These are phyloP conservation scores for Bombus affinis DNA, from an alignment of 1,140 invertebrate species.

Conservation along the genomic window DNA sequence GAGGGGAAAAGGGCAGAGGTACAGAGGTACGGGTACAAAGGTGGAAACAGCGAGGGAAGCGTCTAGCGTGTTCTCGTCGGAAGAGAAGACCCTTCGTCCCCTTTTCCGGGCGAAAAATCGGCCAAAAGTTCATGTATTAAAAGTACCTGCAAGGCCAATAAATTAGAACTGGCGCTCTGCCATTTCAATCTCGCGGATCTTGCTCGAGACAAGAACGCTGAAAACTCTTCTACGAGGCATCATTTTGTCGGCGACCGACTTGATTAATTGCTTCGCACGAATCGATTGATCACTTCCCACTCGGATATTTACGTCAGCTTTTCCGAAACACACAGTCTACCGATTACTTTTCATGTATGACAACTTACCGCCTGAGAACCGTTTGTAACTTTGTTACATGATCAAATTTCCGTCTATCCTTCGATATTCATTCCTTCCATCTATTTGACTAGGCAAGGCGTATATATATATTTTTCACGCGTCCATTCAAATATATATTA, in stretches of 20 bases:
- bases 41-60: background rate
- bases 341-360: too few relatives aligned
- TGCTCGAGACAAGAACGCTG: slow-evolving; percentile 73
- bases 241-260: slow-evolving; percentile 54
- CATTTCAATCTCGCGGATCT: slow-evolving; percentile 80
- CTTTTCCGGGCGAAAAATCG: slow-evolving; percentile 62
- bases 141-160: slow-evolving; percentile 75
- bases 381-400: too few relatives aligned
- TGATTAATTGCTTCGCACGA: slow-evolving; percentile 58
- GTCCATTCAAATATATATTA: too few relatives aligned
- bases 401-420: too few relatives aligned
- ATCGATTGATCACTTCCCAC: slow-evolving; percentile 30
- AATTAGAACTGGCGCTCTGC: slow-evolving; percentile 80
- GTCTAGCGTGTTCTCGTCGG: slow-evolving; percentile 7
- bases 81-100: slow-evolving; percentile 41
- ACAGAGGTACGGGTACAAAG: background rate
- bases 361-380: too few relatives aligned
- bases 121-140: slow-evolving; percentile 77
- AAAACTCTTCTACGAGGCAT: slow-evolving; percentile 59
- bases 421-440: too few relatives aligned
- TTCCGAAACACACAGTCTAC: background rate
- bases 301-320: background rate
- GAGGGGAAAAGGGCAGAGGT: background rate
- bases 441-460: too few relatives aligned
- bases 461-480: too few relatives aligned